A percentile compares a stretch with the other conserved stretches of the same genome.
These are phyloP conservation scores for Moxostoma hubbsi DNA, from an alignment of 2,797 vertebrate genomes.

Conservation along the genomic window DNA sequence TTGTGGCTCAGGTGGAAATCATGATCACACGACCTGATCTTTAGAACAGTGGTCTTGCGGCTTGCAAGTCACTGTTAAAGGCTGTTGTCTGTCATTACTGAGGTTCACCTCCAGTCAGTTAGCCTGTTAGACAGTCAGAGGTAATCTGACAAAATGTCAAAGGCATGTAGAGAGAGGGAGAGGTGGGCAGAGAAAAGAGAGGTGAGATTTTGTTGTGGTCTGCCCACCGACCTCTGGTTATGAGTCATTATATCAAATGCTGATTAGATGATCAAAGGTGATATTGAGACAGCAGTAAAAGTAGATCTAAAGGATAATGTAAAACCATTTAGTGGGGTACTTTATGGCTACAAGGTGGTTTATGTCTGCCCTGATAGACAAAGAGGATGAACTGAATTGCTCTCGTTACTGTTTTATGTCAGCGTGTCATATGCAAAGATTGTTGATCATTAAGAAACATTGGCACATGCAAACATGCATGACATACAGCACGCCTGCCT, in stretches of 20 bases:
- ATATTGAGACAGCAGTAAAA: conserved; percentile 71
- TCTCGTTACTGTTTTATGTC: conserved; percentile 70
- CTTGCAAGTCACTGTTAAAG: conserved; percentile 83
- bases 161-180: conserved; percentile 68
- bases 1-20: conserved; percentile 63
- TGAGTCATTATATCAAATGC: conserved; percentile 72
- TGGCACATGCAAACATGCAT: conserved; percentile 20
- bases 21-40: conserved; percentile 75
- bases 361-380: conserved; percentile 71
- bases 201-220: conserved; percentile 29
- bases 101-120: conserved; percentile 77
- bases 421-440: conserved; percentile 35
- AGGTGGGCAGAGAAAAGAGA: conserved; percentile 41
- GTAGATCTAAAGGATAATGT: conserved; percentile 71
- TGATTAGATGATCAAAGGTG: conserved; percentile 79
- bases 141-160: conserved; percentile 78
- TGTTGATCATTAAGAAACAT: conserved; percentile 42
- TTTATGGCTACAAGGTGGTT: conserved; percentile 73
- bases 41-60: conserved; percentile 76
- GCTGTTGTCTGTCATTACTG: conserved; percentile 77
- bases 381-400: conserved; percentile 74
- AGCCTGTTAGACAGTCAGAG: conserved; percentile 78
- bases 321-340: conserved; percentile 73
- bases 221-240: conserved; percentile 50
- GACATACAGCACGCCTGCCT: conserved; percentile 15